These are phyloP conservation scores for Procapra przewalskii DNA, from an alignment of 2,113 vertebrate species.

Conservation along the genomic window DNA sequence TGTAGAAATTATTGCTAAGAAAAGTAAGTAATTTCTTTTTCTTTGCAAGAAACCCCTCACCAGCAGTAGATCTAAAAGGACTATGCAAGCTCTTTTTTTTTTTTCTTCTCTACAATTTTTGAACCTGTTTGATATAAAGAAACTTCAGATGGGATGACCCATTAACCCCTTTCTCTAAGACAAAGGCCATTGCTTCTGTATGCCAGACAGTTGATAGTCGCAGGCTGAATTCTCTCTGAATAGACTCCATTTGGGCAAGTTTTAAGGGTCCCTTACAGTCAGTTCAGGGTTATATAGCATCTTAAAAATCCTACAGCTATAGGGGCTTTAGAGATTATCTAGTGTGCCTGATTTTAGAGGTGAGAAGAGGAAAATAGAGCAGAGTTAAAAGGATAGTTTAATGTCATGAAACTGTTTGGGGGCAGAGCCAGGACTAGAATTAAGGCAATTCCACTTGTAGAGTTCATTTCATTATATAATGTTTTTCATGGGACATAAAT, in stretches of 20 bases:
- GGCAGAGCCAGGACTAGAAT: background rate
- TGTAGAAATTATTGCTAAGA: conserved; percentile 24
- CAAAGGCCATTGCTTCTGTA: background rate
- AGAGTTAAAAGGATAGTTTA: background rate
- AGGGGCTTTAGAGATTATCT: background rate
- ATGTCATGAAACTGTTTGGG: background rate
- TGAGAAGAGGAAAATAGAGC: background rate
- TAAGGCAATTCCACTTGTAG: background rate
- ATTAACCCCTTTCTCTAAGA: background rate
- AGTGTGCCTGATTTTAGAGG: background rate
- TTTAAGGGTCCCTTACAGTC: background rate
- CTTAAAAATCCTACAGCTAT: background rate
- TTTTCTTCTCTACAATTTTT: background rate
- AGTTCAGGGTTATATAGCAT: background rate
- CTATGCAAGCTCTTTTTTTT: background rate
- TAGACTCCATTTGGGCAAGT: background rate
- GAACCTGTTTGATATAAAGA: background rate
- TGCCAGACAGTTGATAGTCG: background rate
- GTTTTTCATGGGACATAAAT: background rate
- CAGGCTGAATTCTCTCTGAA: background rate
- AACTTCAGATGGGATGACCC: background rate
- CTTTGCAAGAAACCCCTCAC: conserved; percentile 32
- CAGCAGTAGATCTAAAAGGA: background rate
- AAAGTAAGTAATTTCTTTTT: conserved; percentile 41
- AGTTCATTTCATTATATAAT: background rate